Conservation (phyloP, 2,113 vertebrate species). For the Ptyas mucosa region DNA sequence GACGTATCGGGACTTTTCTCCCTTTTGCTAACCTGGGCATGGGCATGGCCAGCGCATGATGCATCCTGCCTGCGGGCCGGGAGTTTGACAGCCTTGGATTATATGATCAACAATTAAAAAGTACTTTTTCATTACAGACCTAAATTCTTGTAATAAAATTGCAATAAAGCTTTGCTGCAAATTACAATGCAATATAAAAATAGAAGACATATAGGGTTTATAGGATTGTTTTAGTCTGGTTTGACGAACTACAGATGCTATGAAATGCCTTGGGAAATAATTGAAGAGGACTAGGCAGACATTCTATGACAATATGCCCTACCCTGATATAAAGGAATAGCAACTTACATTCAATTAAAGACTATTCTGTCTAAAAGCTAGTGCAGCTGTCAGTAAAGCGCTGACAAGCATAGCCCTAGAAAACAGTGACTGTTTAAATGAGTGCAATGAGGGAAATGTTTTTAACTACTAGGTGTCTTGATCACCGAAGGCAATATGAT, state of each 20-base stretch:
- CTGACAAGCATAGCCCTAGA: neutral
- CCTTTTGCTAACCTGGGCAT: too few relatives aligned
- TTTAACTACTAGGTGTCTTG: neutral
- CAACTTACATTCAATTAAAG: neutral
- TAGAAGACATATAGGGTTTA: constrained; percentile 17
- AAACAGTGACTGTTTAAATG: neutral
- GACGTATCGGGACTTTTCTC: too few relatives aligned
- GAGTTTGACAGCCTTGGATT: too few relatives aligned
- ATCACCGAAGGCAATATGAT: neutral
- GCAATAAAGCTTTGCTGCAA: neutral
- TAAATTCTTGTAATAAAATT: neutral
- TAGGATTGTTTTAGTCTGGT: neutral
- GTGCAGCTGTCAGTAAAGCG: constrained; percentile 2
- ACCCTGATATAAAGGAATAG: neutral
- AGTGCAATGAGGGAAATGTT: neutral
- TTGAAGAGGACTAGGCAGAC: neutral
- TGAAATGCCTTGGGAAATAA: neutral
- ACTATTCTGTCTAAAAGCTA: neutral
- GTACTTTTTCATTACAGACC: neutral
- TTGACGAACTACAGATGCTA: constrained; percentile 15
- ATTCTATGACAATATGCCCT: neutral
- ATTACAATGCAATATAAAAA: constrained; percentile 15
- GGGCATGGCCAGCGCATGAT: too few relatives aligned
- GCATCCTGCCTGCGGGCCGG: too few relatives aligned
- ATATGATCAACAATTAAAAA: neutral